Conservation (phyloP, 2,797 vertebrate genomes). For the Sciurus carolinensis region DNA sequence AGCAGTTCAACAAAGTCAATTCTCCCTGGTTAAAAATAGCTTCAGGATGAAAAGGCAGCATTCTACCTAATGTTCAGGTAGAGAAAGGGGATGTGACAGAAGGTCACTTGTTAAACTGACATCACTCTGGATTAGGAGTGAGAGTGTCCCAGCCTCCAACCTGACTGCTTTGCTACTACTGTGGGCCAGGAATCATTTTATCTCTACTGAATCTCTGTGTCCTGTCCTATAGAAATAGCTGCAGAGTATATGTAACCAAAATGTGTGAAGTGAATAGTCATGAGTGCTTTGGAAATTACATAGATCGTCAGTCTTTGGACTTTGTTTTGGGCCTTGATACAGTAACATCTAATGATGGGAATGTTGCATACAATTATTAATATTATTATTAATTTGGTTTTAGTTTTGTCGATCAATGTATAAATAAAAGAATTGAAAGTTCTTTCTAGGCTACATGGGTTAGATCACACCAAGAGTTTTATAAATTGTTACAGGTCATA, state of each 20-base stretch:
- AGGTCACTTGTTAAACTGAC: background rate
- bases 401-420: background rate
- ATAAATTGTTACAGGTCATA: background rate
- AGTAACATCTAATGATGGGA: too few species aligned
- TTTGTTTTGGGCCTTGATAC: too few species aligned
- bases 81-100: too few species aligned
- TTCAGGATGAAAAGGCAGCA: background rate
- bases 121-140: background rate
- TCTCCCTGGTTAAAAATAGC: background rate
- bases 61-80: background rate
- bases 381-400: background rate
- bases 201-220: too few species aligned
- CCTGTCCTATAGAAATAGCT: too few species aligned
- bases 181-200: background rate
- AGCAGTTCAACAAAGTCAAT: background rate
- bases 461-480: background rate
- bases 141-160: background rate
- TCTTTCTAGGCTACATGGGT: background rate
- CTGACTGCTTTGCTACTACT: background rate
- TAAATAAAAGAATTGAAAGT: background rate
- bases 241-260: too few species aligned
- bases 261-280: too few species aligned
- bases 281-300: too few species aligned
- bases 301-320: too few species aligned
- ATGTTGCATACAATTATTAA: too few species aligned